These are phyloP conservation scores for Polylopha cassiicola DNA, from an alignment of 2,888 invertebrate genomes.

Conservation along the genomic window DNA sequence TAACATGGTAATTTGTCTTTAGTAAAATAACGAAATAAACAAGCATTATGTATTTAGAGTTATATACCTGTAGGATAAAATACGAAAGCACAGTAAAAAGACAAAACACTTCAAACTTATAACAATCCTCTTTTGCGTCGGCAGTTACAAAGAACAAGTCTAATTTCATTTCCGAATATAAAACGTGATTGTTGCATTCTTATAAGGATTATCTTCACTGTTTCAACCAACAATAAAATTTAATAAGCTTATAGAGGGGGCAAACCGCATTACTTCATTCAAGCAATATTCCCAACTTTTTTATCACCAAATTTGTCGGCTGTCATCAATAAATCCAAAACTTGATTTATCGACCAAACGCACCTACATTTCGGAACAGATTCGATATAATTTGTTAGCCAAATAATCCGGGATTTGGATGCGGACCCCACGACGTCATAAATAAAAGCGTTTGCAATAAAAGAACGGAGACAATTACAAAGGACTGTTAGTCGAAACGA, in stretches of 20 bases:
- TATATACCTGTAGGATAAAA: too few species aligned
- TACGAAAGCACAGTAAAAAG: too few species aligned
- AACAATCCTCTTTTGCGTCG: too few species aligned
- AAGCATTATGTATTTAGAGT: too few species aligned
- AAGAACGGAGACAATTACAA: slow-evolving; percentile 68
- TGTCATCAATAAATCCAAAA: slow-evolving; percentile 65
- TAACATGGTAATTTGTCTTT: too few species aligned
- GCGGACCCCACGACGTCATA: slow-evolving; percentile 46
- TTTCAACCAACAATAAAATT: too few species aligned
- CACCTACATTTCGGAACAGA: slow-evolving; percentile 69
- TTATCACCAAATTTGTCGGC: slow-evolving; percentile 48
- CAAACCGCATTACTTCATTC: slow-evolving; percentile 16
- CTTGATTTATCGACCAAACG: slow-evolving; percentile 73
- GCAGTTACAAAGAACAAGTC: too few species aligned
- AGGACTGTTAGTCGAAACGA: slow-evolving; percentile 57
- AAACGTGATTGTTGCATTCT: too few species aligned
- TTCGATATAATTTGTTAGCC: slow-evolving; percentile 75
- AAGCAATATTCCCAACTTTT: slow-evolving; percentile 26
- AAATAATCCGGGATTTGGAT: slow-evolving; percentile 74
- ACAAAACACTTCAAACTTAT: too few species aligned
- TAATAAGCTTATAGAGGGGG: slow-evolving; percentile 2
- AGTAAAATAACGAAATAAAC: too few species aligned
- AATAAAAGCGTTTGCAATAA: slow-evolving; percentile 53
- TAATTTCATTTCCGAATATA: too few species aligned
- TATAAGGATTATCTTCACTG: too few species aligned